Conservation (phyloP, 2,888 invertebrate genomes). For the Calephelis perditalis region DNA sequence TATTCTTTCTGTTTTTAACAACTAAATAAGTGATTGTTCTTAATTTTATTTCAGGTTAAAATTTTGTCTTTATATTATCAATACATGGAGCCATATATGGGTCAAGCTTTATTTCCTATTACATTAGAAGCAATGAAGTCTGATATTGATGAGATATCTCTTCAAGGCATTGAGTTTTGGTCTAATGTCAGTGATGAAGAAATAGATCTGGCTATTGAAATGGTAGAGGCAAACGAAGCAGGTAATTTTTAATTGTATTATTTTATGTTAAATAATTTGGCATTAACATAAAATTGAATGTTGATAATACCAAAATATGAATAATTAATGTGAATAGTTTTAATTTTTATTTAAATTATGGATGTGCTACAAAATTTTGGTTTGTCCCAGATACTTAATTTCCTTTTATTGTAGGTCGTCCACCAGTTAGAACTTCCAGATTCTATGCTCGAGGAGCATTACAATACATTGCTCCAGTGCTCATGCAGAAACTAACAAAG, state of each 20-base stretch:
- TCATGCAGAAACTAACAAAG: constrained; percentile 95
- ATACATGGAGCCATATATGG: constrained; percentile 99
- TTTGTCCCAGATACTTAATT: neutral
- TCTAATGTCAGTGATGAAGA: constrained; percentile 99
- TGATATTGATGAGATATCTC: constrained; percentile 95
- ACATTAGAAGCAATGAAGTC: constrained; percentile 99
- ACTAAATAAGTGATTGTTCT: neutral
- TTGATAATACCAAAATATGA: too few relatives aligned
- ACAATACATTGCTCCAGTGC: constrained; percentile 94
- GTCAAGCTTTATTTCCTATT: constrained; percentile 97
- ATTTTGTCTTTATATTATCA: constrained; percentile 99
- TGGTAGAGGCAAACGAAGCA: constrained; percentile 94
- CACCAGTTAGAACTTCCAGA: constrained; percentile 94
- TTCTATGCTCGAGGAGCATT: constrained; percentile 99
- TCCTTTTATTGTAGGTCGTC: constrained; percentile 79
- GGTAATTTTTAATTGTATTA: constrained; percentile 45
- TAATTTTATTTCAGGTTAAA: constrained; percentile 76
- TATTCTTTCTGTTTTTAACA: neutral
- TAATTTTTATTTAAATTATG: too few relatives aligned
- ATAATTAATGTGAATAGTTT: too few relatives aligned
- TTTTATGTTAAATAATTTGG: neutral
- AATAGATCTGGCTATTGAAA: constrained; percentile 95
- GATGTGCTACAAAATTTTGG: too few relatives aligned
- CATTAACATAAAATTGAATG: too few relatives aligned
- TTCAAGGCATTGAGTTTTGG: constrained; percentile 99